Base-by-base conservation (phyloP, 2,797 vertebrate species). In the Dromococcyx pavoninus region DNA sequence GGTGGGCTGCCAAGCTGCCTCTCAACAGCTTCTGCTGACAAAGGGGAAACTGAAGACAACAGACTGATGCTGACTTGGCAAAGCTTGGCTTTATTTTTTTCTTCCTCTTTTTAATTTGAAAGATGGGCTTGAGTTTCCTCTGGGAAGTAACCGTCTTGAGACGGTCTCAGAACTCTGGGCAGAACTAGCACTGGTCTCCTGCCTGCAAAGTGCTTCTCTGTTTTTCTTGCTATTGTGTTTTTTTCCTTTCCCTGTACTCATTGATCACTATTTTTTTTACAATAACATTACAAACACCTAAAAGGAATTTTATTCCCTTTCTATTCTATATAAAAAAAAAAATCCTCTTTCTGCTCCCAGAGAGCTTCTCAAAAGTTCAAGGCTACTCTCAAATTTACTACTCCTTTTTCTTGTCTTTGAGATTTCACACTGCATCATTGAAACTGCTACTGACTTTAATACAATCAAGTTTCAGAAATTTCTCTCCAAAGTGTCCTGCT, bases 91-190 rank as follows among this genome's bases (percentile, higher is more conserved):
- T 88, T 84, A 91, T 91, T 74, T n/a, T 11, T 69, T 93, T 86
- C 10, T 19, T 69, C 70, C 28, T 94, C 33, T 85, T 80, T 95
- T 95, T 81, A 72, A 94, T 94, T 94, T 80, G 66, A 95, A 96
- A 89, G 39, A n/a, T 43, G 62, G 44, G 19, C 19, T 91, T 89
- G 66, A 94, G 80, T 81, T 92, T 95, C 66, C 54, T 93, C 77
- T 77, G 32, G 39, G 51, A 44, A 77, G 17, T 64, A 92, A 94
- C 67, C 28, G 73, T 88, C 94, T 25, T 37, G 32, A 33, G 67
- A 60, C 39, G 90, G 37, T 10, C 27, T 73, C 39, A 88, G 86
- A 86, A 43, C 18, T 44, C 58, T 7, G 2, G 4, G 12, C 15
- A 61, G 66, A 12, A 8, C 27, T 39, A 56, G 56, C 1, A 0